phyloP scores from a whole-genome alignment of 2,113 vertebrate species.

The Fukomys damarensis region DNA sequence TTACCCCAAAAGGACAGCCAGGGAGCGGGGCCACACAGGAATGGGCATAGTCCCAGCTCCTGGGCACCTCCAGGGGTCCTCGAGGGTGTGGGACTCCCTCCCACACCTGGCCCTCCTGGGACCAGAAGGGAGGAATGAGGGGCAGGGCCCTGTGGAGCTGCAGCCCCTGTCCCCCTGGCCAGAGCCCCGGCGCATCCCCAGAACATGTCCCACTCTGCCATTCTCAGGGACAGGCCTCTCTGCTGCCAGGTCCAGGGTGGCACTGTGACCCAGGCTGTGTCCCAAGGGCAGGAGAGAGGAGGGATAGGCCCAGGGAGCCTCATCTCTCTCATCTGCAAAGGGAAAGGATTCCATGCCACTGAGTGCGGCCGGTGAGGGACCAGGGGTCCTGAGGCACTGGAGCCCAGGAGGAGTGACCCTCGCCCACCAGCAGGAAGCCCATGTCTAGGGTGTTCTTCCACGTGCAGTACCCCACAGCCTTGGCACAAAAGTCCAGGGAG shows the following conservation, averaged over 20 bases:
- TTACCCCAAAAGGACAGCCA: too few relatives aligned
- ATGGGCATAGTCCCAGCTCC: background rate
- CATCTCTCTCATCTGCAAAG: background rate
- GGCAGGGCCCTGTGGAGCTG: too few relatives aligned
- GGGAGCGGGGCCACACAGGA: background rate
- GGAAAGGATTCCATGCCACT: background rate
- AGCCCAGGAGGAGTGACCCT: background rate
- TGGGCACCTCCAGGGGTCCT: background rate
- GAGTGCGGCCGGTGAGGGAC: too few relatives aligned
- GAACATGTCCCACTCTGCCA: background rate
- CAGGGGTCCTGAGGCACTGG: background rate
- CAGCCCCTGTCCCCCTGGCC: background rate
- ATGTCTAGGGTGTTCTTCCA: background rate
- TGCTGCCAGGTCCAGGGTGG: background rate
- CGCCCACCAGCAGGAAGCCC: background rate
- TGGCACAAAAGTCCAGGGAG: background rate
- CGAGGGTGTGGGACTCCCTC: background rate
- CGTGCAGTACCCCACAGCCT: rapidly evolving
- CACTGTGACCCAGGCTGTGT: background rate
- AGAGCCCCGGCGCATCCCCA: background rate
- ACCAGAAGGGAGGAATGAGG: too few relatives aligned
- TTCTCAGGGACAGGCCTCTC: background rate
- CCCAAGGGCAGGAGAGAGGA: background rate
- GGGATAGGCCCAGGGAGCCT: background rate
- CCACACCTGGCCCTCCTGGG: background rate